phyloP scores from a whole-genome alignment of 2,888 invertebrate species.

The Rhagonycha fulva region DNA sequence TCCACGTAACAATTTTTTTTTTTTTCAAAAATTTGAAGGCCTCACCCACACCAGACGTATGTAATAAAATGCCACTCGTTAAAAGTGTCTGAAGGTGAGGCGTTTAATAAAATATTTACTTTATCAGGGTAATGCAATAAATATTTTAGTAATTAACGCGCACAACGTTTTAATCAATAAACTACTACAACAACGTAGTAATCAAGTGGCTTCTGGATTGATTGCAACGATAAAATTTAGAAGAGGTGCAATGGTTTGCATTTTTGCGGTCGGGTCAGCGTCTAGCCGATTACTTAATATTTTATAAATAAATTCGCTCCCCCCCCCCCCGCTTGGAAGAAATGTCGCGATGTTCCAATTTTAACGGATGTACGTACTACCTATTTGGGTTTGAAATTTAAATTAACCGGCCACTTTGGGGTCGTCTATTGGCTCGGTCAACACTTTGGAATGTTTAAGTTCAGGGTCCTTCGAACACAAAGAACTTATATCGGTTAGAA shows the following conservation, averaged over 20 bases:
- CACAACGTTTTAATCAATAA: neutral
- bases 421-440: neutral
- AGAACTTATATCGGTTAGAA: neutral
- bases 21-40: neutral
- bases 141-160: neutral
- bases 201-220: neutral
- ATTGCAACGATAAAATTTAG: neutral
- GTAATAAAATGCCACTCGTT: no score
- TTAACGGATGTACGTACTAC: no score
- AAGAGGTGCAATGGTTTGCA: neutral
- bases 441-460: neutral
- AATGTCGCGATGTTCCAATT: no score
- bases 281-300: neutral
- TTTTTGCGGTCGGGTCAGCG: neutral
- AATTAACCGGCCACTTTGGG: neutral
- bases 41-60: neutral
- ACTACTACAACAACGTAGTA: neutral
- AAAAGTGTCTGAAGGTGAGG: no score
- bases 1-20: neutral
- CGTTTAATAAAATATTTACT: no score
- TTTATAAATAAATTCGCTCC: neutral
- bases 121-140: no score
- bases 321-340: no score
- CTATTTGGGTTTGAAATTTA: neutral
- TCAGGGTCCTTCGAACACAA: neutral